Base-by-base conservation (phyloP, 2,888 invertebrate species). In the Ectemnius cavifrons region DNA sequence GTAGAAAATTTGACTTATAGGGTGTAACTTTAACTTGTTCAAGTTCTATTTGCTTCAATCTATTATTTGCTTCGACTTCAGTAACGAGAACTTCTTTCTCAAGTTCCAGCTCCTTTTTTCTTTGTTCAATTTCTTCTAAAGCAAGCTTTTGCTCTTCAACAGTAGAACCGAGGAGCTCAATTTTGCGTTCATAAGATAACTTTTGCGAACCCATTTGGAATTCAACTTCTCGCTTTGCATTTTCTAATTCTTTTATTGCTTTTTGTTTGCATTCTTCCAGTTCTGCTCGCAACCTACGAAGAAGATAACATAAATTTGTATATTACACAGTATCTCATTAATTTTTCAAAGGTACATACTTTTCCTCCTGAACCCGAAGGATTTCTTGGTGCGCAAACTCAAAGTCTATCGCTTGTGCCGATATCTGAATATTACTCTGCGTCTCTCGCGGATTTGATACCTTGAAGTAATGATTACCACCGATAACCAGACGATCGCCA, bases 391-490 rank as follows among this genome's bases (percentile, higher is more conserved):
- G 92, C 2, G 93, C 93, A 82, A 91, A 91, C 82, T 92, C 92
- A 77, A 92, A 93, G 77, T 93, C 93, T 18, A 92, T 90, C 14
- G 91, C 86, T 80, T 91, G 86, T 13, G 82, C 76, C 11, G 85
- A 79, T 63, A 79, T 79, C 60, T 84, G 83, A 16, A 77, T 73
- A 61, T 80, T 82, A 49, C 80, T 85, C 49, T 87, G 85, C 27
- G 89, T 86, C 45, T 90, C 88, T 60, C 90, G 86, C 0, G 93
- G 92, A 89, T 92, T 92, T 69, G 92, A 92, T 11, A 93, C 91
- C 78, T 93, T 92, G 80, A 93, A 93, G 82, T 92, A 93, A 82
- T 93, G 93, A 70, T 92, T 92, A 1, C 93, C 93, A 16, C 93
- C 93, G 59, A 93, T 92, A 0, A 93, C 92, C 58, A 93, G 82